Evolutionary conservation across 1,140 invertebrate species (phyloP).

Genomic region (Frieseomelitta varia): DNA sequence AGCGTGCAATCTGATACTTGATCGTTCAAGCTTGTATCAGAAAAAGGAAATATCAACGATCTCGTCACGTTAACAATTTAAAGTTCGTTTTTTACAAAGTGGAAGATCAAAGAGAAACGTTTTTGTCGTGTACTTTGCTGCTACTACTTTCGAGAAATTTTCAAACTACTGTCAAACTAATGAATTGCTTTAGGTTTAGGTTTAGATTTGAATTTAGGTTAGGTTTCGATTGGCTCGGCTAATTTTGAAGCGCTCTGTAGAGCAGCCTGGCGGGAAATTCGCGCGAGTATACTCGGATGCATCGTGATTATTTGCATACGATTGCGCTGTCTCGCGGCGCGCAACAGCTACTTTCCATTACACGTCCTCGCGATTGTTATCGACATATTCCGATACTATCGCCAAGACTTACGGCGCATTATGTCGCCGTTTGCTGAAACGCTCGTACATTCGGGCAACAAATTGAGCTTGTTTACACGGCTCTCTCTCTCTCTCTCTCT

Average conservation of each 20-base stretch:
- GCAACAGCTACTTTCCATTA: constrained; percentile 1
- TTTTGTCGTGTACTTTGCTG: no score
- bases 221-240: neutral
- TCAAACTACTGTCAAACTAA: no score
- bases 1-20: no score
- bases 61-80: no score
- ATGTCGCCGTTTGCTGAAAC: constrained; percentile 11
- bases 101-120: no score
- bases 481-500: no score
- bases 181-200: no score
- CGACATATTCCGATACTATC: constrained; percentile 8
- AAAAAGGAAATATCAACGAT: no score
- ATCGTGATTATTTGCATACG: constrained; percentile 27
- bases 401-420: neutral
- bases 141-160: no score
- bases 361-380: constrained; percentile 21
- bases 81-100: no score
- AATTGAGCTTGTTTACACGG: neutral
- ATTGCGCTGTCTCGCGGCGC: neutral
- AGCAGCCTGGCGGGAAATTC: neutral
- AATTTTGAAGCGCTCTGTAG: neutral
- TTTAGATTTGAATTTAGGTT: no score
- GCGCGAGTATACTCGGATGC: neutral
- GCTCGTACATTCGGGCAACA: neutral
- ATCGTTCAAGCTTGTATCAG: no score